Evolutionary conservation across 1,140 invertebrate genomes (phyloP).

Genomic region (Bradysia coprophila): DNA sequence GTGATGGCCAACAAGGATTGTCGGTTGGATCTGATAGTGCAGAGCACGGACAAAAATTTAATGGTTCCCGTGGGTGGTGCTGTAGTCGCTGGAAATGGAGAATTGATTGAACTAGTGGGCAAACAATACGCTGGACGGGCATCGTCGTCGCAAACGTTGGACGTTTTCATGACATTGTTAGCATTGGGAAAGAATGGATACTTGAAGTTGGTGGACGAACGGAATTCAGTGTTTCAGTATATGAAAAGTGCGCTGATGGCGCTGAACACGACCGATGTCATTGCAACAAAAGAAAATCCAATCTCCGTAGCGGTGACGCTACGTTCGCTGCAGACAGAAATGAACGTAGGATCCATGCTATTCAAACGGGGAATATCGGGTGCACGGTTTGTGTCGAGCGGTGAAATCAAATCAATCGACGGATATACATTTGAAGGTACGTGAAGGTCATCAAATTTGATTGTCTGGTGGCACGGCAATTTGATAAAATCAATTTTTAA

Average conservation of each 20-base stretch:
- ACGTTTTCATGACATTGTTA: constrained; percentile 66
- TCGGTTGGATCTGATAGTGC: constrained; percentile 65
- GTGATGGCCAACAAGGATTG: constrained; percentile 41
- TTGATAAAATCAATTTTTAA: background rate
- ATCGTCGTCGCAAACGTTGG: constrained; percentile 51
- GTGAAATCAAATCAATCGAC: background rate
- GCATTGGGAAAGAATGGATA: constrained; percentile 52
- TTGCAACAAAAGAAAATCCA: background rate
- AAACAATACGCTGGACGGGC: constrained; percentile 62
- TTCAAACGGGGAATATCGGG: background rate
- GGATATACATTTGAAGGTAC: background rate
- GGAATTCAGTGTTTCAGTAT: constrained; percentile 47
- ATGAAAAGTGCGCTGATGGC: constrained; percentile 35
- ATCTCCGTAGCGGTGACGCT: background rate
- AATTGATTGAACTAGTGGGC: constrained; percentile 42
- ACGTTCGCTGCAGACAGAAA: background rate
- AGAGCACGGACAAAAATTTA: constrained; percentile 81
- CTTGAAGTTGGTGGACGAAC: constrained; percentile 37
- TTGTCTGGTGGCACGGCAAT: background rate
- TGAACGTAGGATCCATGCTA: background rate
- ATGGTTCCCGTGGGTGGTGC: constrained; percentile 76
- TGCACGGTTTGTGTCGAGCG: background rate
- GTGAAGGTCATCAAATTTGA: background rate
- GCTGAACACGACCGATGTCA: background rate
- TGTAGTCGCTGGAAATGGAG: constrained; percentile 53